These are phyloP conservation scores for Sarcophaga caerulescens DNA, from an alignment of 2,888 invertebrate species.

Conservation along the genomic window DNA sequence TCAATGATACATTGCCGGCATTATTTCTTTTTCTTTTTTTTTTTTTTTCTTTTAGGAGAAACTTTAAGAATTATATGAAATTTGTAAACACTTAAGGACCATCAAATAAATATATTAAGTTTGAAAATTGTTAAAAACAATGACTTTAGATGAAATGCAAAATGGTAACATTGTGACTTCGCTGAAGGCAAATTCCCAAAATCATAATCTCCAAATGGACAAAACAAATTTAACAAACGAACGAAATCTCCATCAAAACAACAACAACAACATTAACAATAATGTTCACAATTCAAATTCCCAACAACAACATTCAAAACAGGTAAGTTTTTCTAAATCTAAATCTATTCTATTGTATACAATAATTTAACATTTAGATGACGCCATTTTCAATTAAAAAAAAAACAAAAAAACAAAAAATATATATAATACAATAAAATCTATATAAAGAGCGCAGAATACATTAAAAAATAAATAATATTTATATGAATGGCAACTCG, in stretches of 20 bases:
- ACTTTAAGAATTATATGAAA: neutral
- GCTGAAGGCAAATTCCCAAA: conserved; percentile 43
- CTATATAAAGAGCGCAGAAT: too few relatives aligned
- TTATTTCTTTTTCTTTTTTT: too few relatives aligned
- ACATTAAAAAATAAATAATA: too few relatives aligned
- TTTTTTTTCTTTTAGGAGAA: neutral
- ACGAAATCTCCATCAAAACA: conserved; percentile 51
- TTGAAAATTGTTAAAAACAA: conserved; percentile 57
- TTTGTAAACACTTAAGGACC: neutral
- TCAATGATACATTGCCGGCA: too few relatives aligned
- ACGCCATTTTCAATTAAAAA: conserved; percentile 1
- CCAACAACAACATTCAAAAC: conserved; percentile 43
- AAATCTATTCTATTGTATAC: neutral
- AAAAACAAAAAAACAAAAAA: too few relatives aligned
- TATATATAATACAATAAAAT: too few relatives aligned
- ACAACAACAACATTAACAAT: conserved; percentile 51
- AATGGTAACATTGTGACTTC: conserved; percentile 72
- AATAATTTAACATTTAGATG: conserved; percentile 2
- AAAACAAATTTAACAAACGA: conserved; percentile 57
- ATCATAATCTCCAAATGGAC: conserved; percentile 58
- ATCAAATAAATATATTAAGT: neutral
- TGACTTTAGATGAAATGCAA: conserved; percentile 75
- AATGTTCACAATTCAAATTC: conserved; percentile 44
- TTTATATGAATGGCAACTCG: too few relatives aligned
- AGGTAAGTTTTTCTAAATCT: conserved; percentile 44